Base-by-base conservation (phyloP, 2,888 invertebrate genomes). In the Mythimna loreyi region DNA sequence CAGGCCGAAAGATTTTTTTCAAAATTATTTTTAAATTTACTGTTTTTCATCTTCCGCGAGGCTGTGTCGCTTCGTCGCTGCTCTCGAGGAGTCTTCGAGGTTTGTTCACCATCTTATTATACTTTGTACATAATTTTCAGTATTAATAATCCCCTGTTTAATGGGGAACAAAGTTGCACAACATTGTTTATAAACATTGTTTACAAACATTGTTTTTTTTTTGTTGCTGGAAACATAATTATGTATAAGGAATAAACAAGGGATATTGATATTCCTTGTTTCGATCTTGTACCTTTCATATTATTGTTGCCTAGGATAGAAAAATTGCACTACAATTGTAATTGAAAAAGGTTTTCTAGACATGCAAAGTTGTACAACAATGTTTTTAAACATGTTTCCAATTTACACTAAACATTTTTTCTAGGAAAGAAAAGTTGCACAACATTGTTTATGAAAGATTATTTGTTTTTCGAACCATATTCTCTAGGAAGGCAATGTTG, bases 21-120 rank as follows among this genome's bases (percentile, higher is more conserved):
- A 2, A 45, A 55, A 45, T 30, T 36, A 23, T 33, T 55, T 25
- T 33, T 23, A 1, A 50, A 56, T 13, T 1, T 28, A 13, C 0
- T 4, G 13, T 57, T 53, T 57, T 58, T n/a, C n/a, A 23, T 49
- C 57, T 53, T 55, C 56, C n/a, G 13, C 49, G 52, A 64, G 75
- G 69, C 69, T 28, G 72, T 40, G 45, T 23, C 50, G 64, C 65
- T 61, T 80, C 72, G 78, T 28, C 78, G 81, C 79, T 79, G 79
- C 79, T 50, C 79, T 79, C 79, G 81, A 67, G 70, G 75, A 49
- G 33, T 45, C 55, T 56, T 56, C 13, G 58, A 79, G 77, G 78
- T 79, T 65, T 56, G 77, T 75, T 58, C 0, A 40, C 9, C 13
- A 50, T 49, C 1, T 43, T 36, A 21, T 33, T 21, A 23, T 13